Percentiles rank a stretch among this genome's conserved stretches.
Conservation (phyloP, 2,797 vertebrate species). For the Sebastes vulpes region DNA sequence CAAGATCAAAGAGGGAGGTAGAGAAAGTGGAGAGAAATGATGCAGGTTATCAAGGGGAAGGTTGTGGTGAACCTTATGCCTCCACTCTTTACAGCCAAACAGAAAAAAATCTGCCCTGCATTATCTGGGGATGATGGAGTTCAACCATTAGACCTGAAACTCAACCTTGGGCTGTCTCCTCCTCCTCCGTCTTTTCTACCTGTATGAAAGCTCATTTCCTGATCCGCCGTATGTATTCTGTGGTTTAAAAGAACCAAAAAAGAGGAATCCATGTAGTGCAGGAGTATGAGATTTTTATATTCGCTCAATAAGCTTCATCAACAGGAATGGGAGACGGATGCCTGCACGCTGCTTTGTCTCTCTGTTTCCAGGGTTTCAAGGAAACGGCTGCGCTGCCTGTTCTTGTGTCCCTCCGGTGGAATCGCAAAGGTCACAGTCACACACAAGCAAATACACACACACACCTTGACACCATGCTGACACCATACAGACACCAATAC, state of each 20-base stretch:
- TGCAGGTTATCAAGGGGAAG: not conserved
- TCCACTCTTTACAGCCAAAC: conserved; percentile 12
- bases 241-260: not conserved
- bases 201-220: conserved; percentile 7
- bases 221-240: not conserved
- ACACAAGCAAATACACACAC: conserved; percentile 36
- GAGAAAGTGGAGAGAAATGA: conserved; percentile 9
- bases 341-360: conserved; percentile 22
- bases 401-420: conserved; percentile 26
- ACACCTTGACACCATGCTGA: conserved; percentile 7
- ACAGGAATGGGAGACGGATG: conserved; percentile 19
- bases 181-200: not conserved
- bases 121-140: conserved; percentile 11
- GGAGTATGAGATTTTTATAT: conserved; percentile 29
- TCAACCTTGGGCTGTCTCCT: conserved; percentile 7
- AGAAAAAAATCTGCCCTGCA: not conserved
- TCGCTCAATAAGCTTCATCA: conserved; percentile 25
- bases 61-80: not conserved
- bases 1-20: not conserved
- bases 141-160: conserved; percentile 4
- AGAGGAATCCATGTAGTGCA: conserved; percentile 1
- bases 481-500: not conserved
- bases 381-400: conserved; percentile 20
- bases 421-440: conserved; percentile 60
- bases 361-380: conserved; percentile 30